phyloP scores from a whole-genome alignment of 2,888 invertebrate species.

The Dasypolia templi region DNA sequence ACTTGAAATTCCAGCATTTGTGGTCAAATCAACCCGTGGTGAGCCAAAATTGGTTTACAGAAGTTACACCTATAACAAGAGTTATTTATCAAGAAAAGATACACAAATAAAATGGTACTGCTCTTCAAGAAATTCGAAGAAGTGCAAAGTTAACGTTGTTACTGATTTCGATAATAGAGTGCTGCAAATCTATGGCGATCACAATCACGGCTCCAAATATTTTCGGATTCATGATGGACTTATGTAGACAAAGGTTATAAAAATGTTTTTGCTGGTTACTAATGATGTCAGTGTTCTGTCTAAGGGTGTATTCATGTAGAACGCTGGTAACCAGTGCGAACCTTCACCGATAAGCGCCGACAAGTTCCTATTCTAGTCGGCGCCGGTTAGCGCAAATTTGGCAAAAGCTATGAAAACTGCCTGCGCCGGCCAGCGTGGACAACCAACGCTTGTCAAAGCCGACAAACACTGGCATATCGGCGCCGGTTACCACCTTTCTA shows the following conservation, averaged over 20 bases:
- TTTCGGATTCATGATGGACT: background rate
- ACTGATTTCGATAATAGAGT: constrained; percentile 65
- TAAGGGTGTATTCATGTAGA: background rate
- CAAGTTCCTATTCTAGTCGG: background rate
- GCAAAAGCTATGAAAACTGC: background rate
- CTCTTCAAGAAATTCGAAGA: constrained; percentile 74
- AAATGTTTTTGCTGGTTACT: background rate
- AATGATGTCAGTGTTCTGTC: constrained; percentile 3
- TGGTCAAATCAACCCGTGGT: constrained; percentile 71
- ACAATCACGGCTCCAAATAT: constrained; percentile 48
- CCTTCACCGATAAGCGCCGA: background rate
- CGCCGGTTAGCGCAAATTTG: background rate
- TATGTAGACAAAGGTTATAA: background rate
- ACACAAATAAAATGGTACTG: constrained; percentile 77
- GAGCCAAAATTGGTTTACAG: constrained; percentile 71
- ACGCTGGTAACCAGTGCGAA: background rate
- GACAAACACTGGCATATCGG: too few relatives aligned
- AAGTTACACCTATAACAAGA: constrained; percentile 73
- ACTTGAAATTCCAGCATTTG: constrained; percentile 62
- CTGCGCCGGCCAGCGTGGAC: background rate
- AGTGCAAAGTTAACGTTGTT: constrained; percentile 74
- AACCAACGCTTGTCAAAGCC: too few relatives aligned
- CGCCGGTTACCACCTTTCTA: too few relatives aligned
- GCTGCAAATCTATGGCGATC: constrained; percentile 45
- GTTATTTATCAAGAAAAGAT: constrained; percentile 69